Percentiles rank a stretch among this genome's conserved stretches.
phyloP scores from a whole-genome alignment of 2,113 vertebrate species.

The Oxyura jamaicensis region DNA sequence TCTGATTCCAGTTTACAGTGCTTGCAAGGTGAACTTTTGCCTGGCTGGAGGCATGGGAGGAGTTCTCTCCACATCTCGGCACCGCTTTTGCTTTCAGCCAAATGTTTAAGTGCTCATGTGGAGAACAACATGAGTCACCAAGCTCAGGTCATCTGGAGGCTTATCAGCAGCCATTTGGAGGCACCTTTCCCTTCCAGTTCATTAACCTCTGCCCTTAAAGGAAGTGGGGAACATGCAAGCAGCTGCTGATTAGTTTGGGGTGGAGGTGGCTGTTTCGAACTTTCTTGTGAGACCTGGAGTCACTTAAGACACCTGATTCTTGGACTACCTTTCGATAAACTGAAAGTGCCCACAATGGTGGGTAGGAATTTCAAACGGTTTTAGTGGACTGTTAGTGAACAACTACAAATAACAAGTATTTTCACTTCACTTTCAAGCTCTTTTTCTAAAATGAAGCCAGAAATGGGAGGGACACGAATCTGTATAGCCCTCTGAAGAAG shows the following conservation, averaged over 20 bases:
- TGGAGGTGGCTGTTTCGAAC: background rate
- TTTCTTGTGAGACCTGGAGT: background rate
- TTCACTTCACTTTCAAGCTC: background rate
- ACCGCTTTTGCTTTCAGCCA: conserved; percentile 6
- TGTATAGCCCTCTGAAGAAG: background rate
- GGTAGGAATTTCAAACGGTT: background rate
- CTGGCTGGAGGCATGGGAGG: background rate
- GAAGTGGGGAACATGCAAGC: background rate
- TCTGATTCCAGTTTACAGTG: background rate
- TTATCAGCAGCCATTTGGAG: conserved; percentile 4
- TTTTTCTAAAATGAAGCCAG: conserved; percentile 18
- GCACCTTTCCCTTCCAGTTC: conserved; percentile 3
- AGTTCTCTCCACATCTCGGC: background rate
- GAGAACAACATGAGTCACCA: conserved; percentile 31
- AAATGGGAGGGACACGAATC: background rate
- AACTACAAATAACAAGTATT: background rate
- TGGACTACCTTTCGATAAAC: background rate
- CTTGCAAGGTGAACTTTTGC: conserved; percentile 22
- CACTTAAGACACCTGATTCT: background rate
- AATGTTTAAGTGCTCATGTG: background rate
- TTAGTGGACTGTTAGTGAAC: background rate
- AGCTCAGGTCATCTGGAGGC: background rate
- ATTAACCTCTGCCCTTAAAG: conserved; percentile 18
- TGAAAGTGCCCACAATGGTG: background rate
- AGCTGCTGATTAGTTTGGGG: background rate